Evolutionary conservation across 2,113 vertebrate species (phyloP).

Genomic region (Tenebrosternarchus preto): DNA sequence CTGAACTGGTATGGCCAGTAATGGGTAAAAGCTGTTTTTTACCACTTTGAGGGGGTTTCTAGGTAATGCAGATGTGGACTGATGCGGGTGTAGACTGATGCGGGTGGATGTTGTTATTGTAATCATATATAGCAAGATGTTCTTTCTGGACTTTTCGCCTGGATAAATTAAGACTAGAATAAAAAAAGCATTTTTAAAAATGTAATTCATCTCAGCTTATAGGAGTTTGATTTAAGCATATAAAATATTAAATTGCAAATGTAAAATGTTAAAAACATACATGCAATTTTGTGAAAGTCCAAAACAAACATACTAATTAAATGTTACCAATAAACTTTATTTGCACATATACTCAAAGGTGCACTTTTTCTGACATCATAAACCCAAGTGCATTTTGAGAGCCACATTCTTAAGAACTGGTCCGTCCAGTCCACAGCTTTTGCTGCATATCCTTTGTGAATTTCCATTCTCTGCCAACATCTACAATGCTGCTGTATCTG

Average conservation of each 20-base stretch:
- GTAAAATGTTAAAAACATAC: no score
- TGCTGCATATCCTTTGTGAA: constrained; percentile 25
- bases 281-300: no score
- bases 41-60: background rate
- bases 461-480: constrained; percentile 9
- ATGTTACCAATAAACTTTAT: constrained; percentile 11
- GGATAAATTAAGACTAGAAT: background rate
- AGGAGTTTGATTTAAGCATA: no score
- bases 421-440: constrained; percentile 30
- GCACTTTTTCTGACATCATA: constrained; percentile 3
- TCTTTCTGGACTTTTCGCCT: background rate
- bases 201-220: no score
- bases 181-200: no score
- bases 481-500: background rate
- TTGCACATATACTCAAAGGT: background rate
- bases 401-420: constrained; percentile 48
- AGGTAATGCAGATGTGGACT: background rate
- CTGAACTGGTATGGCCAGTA: background rate
- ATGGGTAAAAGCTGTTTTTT: background rate
- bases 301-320: background rate
- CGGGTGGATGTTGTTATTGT: background rate
- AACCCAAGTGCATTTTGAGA: background rate
- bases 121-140: background rate
- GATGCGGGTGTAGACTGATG: background rate
- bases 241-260: no score